Base-by-base conservation (phyloP, 2,113 vertebrate genomes). In the Tragelaphus scriptus region DNA sequence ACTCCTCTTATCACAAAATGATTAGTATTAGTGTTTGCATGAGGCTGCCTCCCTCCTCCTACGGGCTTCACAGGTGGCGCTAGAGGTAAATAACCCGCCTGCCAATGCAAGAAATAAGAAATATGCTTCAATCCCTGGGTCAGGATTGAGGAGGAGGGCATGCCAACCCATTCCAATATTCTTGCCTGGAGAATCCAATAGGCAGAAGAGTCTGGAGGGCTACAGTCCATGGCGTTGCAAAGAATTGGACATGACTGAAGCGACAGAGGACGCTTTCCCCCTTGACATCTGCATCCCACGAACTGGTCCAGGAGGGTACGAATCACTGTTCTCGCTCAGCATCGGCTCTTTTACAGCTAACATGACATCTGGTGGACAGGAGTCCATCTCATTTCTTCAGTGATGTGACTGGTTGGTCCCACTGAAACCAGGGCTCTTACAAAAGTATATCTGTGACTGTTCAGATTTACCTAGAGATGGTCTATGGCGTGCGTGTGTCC, bases 261-360 rank as follows among this genome's bases (percentile, higher is more conserved):
- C 6, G 1, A 7, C 71, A 40, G 11, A 44, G 9, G 36, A 26
- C 3, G 12, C 2, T 26, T 5, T 3, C 47, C 85, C 51, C 25
- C 0, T 2, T 4, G 4, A 40, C 2, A 5, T 25, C 63, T 3
- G 25, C 53, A 0, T 6, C 68, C 56, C 58, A 3, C 0, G 5
- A 16, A 51, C 59, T 3, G 2, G 30, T 30, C 68, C 16, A 7
- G 25, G 32, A n/a, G 44, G 9, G 23, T 21, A 0, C 0, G 0
- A 28, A n/a, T 49, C 13, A 11, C 21, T 23, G 25, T 3, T 68
- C 53, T 53, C 53, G 5, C 16, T 59, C 59, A 19, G 2, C 26
- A 0, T 6, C 0, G 2, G n/a, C 84, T 68, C 55, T 36, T 14
- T 3, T 0, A 25, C 47, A 14, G 25, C 55, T 11, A 11, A 12